phyloP scores from a whole-genome alignment of 2,797 vertebrate genomes.

The Caiman crocodilus region DNA sequence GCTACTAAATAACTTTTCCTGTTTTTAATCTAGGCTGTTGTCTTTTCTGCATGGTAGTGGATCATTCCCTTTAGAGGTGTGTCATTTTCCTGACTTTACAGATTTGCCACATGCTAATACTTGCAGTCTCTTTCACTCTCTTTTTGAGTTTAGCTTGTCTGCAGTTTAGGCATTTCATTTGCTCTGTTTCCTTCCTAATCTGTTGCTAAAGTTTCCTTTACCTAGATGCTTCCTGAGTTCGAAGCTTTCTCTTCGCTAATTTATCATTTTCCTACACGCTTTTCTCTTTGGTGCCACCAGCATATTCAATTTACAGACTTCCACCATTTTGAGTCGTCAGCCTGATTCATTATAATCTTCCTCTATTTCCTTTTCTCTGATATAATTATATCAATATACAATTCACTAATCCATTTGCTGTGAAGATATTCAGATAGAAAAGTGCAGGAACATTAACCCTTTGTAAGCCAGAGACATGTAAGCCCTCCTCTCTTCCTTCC shows the following conservation, averaged over 20 bases:
- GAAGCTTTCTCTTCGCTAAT: background rate
- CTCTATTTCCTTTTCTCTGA: slow-evolving; percentile 30
- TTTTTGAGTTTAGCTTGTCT: slow-evolving; percentile 65
- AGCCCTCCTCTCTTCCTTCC: no score
- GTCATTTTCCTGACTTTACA: slow-evolving; percentile 59
- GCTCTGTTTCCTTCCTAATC: slow-evolving; percentile 41
- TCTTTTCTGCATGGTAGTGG: slow-evolving; percentile 67
- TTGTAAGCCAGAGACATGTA: background rate
- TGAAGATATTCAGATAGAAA: slow-evolving; percentile 21
- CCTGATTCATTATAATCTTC: slow-evolving; percentile 53
- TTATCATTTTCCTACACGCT: background rate
- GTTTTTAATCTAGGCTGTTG: slow-evolving; percentile 48
- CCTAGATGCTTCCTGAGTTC: background rate
- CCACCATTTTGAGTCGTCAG: slow-evolving; percentile 15
- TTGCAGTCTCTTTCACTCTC: slow-evolving; percentile 56
- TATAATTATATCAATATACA: slow-evolving; percentile 16
- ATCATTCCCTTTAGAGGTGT: slow-evolving; percentile 60
- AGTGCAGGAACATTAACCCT: background rate
- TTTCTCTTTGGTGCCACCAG: slow-evolving; percentile 2
- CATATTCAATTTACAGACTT: slow-evolving; percentile 20
- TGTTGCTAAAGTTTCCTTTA: slow-evolving; percentile 31
- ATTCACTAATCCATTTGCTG: slow-evolving; percentile 14
- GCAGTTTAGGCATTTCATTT: slow-evolving; percentile 46
- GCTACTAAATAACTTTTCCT: slow-evolving; percentile 38
- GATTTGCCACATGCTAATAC: slow-evolving; percentile 61